Base-by-base conservation (phyloP, 1,140 invertebrate genomes). In the Drosophila rhopaloa region DNA sequence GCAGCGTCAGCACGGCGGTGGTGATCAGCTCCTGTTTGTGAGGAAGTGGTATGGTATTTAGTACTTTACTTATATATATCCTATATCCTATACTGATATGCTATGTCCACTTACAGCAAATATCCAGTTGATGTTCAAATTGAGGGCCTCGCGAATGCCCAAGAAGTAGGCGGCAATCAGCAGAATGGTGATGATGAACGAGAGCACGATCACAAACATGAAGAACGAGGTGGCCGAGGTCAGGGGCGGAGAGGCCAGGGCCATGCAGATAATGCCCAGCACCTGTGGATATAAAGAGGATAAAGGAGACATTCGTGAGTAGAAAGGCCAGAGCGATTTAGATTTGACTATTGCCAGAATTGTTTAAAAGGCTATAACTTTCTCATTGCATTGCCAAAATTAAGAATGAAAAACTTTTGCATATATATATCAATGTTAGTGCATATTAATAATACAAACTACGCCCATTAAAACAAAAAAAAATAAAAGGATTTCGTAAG, bases 231-330 rank as follows among this genome's bases (percentile, higher is more conserved):
- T 95, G 48, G 94, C 95, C 14, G 92, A 81, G 11, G 93, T 84
- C 24, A 91, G 81, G 0, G 95, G 94, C 0, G 96, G 96, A 1
- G 96, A 95, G 1, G 95, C 96, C 44, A 95, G 94, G 4, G 95
- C 94, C 95, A 97, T 96, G 78, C 96, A 97, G 76, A 98, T 94
- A 53, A 97, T 96, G 46, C 96, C 97, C 48, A 97, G 81, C n/a
- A 95, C 74, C 97, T 97, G 94, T 59, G 95, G 95, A 85, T 88
- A 75, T 13, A 44, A 29, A 14, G 7, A 24, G 7, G 10, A 44
- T 35, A 19, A 6, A 24, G 37, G 16, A 27, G 16, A 9, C 14
- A 16, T 43, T 43, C 14, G 27, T 50, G 41, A 29, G 16, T 55
- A 24, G 24, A 24, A 24, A 3, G 24, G 24, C 24, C 24, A 24